Evolutionary conservation across 2,888 invertebrate genomes (phyloP).

Genomic region (Amblyjoppa fuscipennis): DNA sequence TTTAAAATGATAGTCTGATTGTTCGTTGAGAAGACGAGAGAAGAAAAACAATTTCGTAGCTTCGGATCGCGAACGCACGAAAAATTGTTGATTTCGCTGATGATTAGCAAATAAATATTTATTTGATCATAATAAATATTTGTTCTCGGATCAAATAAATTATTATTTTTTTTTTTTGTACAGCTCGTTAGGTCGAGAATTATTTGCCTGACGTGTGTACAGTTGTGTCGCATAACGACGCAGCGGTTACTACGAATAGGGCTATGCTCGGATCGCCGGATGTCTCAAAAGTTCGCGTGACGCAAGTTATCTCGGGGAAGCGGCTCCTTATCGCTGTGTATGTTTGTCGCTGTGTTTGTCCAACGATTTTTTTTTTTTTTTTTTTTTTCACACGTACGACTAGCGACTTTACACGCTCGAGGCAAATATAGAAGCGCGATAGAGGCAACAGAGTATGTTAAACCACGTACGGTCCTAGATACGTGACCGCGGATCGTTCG

Average conservation of each 20-base stretch:
- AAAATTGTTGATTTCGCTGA: background rate
- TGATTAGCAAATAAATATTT: background rate
- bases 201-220: background rate
- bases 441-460: constrained; percentile 26
- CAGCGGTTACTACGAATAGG: constrained; percentile 7
- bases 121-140: background rate
- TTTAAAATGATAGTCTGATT: background rate
- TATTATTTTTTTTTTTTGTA: background rate
- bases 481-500: constrained; percentile 46
- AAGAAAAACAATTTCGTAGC: background rate
- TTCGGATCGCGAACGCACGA: background rate
- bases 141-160: background rate
- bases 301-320: constrained; percentile 77
- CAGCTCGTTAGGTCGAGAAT: background rate
- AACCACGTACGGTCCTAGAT: constrained; percentile 48
- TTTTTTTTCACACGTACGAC: constrained; percentile 51
- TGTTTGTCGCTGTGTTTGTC: constrained; percentile 66
- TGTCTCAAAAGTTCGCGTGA: constrained; percentile 71
- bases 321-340: constrained; percentile 72
- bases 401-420: constrained; percentile 45
- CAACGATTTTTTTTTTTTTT: constrained; percentile 59
- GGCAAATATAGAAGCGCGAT: constrained; percentile 51
- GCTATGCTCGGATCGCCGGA: background rate
- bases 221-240: background rate
- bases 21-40: background rate